phyloP scores from a whole-genome alignment of 2,888 invertebrate species.

The Fabriciana adippe region DNA sequence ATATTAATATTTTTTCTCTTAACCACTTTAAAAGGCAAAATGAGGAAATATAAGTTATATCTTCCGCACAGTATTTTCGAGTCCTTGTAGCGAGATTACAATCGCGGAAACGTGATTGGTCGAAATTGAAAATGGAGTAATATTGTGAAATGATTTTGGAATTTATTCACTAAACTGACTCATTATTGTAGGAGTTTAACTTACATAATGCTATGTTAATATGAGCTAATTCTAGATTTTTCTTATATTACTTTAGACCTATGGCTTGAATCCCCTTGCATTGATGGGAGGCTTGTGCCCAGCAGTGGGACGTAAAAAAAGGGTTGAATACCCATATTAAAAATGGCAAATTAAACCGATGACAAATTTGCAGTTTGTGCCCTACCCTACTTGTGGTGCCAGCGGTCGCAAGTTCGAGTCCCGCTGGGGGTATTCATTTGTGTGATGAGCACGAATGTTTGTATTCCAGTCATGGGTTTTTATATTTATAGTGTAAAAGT shows the following conservation, averaged over 20 bases:
- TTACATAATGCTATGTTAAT: conserved; percentile 32
- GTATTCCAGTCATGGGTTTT: no score
- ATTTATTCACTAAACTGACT: conserved; percentile 1
- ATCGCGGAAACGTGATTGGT: conserved; percentile 34
- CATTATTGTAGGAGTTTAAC: not conserved
- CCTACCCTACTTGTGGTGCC: no score
- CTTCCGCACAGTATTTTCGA: conserved; percentile 31
- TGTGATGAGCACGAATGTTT: no score
- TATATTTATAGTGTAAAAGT: no score
- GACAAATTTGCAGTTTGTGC: no score
- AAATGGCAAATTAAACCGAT: not conserved
- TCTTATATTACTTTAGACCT: not conserved
- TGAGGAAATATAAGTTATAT: conserved; percentile 29
- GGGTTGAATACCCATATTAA: not conserved
- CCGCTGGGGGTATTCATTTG: no score
- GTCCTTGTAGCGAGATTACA: conserved; percentile 34
- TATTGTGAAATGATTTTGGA: conserved; percentile 24
- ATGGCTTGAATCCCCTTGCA: not conserved
- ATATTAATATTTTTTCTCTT: conserved; percentile 13
- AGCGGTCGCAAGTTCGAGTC: no score
- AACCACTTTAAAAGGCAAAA: conserved; percentile 2
- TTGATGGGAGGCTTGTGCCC: no score
- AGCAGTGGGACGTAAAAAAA: no score
- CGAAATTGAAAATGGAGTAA: conserved; percentile 28
- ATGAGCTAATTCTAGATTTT: not conserved